phyloP scores from a whole-genome alignment of 2,797 vertebrate genomes.

The Epinephelus awoara region DNA sequence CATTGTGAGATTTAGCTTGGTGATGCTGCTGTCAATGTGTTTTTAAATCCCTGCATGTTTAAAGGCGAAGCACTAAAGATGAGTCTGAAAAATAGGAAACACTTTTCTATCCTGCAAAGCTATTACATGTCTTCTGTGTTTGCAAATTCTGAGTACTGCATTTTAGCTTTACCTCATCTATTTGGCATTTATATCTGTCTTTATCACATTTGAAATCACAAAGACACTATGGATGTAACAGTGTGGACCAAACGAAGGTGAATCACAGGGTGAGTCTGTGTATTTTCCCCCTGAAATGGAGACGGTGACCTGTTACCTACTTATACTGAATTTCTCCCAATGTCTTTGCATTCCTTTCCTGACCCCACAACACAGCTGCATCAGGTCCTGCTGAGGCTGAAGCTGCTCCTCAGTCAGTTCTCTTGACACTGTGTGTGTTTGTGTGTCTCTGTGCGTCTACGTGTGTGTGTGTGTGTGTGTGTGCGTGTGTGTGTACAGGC shows the following conservation, averaged over 20 bases:
- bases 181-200: background rate
- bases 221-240: background rate
- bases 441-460: background rate
- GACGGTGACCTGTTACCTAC: constrained; percentile 71
- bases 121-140: background rate
- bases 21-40: background rate
- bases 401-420: constrained; percentile 39
- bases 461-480: background rate
- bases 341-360: constrained; percentile 67
- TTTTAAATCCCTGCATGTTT: background rate
- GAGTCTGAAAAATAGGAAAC: background rate
- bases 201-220: background rate
- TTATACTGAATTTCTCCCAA: constrained; percentile 57
- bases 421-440: constrained; percentile 24
- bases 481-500: constrained; percentile 31
- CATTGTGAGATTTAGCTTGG: constrained; percentile 4
- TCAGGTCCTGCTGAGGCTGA: constrained; percentile 52
- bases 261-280: background rate
- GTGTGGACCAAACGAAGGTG: background rate
- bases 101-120: background rate
- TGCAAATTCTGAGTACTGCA: background rate
- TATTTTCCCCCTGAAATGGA: constrained; percentile 6
- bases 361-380: constrained; percentile 70
- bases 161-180: background rate
- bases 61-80: background rate